phyloP scores from a whole-genome alignment of 2,113 vertebrate species.

The Oxyura jamaicensis region DNA sequence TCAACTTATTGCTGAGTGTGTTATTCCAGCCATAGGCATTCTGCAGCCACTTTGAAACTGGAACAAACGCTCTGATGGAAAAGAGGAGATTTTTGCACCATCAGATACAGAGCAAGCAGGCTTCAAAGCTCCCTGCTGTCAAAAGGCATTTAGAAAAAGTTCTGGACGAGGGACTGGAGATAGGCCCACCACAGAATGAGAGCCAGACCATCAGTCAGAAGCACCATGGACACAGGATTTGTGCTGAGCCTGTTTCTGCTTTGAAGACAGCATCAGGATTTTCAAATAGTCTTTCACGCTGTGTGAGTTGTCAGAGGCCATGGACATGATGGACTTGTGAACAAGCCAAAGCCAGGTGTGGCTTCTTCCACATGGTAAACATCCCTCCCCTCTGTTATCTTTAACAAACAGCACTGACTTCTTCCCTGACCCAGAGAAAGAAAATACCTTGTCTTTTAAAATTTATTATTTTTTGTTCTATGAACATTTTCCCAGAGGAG shows the following conservation, averaged over 20 bases:
- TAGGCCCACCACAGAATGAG: neutral
- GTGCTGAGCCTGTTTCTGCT: neutral
- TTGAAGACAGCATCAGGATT: neutral
- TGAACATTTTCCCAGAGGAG: constrained; percentile 15
- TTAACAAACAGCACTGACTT: neutral
- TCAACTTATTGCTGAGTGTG: fast-evolving
- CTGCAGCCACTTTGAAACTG: neutral
- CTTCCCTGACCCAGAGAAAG: neutral
- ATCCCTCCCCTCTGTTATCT: neutral
- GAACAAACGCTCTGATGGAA: neutral
- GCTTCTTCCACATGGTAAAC: neutral
- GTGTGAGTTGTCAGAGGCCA: fast-evolving
- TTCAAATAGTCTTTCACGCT: neutral
- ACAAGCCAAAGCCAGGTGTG: neutral
- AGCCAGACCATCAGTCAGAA: neutral
- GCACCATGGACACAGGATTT: neutral
- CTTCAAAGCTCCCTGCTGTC: neutral
- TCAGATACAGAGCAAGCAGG: neutral
- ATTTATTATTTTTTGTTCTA: constrained; percentile 4
- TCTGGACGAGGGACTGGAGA: neutral
- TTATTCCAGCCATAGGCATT: neutral
- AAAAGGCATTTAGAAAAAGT: neutral
- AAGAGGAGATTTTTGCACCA: neutral
- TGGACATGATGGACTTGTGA: neutral
- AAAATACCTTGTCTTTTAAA: neutral